Evolutionary conservation across 2,113 vertebrate genomes (phyloP).

Genomic region (cat (Felis catus)): F.catus_Fca126_mat1.0 CM031412.1:79616001-79616500

Average conservation of each 20-base stretch:
- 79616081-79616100: no score
- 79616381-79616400: neutral
- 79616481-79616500: no score
- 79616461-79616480: neutral
- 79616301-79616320: neutral
- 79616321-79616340: rapidly evolving
- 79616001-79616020: neutral
- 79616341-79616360: no score
- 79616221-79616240: rapidly evolving
- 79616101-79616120: neutral
- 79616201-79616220: rapidly evolving
- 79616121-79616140: neutral
- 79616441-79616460: neutral
- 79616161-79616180: no score
- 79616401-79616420: neutral
- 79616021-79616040: rapidly evolving
- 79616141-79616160: neutral
- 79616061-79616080: neutral
- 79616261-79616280: neutral
- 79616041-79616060: neutral
- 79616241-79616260: no score
- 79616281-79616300: neutral
- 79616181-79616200: rapidly evolving
- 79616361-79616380: neutral
- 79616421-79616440: no score